A percentile compares a stretch with the other conserved stretches of the same genome.
phyloP scores from a whole-genome alignment of 2,113 vertebrate genomes.

The Cepphus grylle region DNA sequence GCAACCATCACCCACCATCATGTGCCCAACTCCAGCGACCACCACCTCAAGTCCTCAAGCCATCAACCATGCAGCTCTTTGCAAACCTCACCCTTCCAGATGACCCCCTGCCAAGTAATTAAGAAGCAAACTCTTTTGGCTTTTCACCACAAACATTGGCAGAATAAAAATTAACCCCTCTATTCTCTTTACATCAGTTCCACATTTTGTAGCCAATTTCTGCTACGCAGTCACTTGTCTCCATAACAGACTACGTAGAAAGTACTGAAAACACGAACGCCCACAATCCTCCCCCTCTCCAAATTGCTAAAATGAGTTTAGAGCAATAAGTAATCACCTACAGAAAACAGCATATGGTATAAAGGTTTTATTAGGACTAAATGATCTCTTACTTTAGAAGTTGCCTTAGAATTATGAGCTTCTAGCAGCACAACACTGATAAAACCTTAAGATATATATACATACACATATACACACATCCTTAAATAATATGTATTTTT shows the following conservation, averaged over 20 bases:
- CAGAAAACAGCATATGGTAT: not conserved
- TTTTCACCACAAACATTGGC: not conserved
- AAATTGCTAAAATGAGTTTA: not conserved
- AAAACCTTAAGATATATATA: not conserved
- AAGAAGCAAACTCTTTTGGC: not conserved
- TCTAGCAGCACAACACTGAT: not conserved
- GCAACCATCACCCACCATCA: rapidly evolving
- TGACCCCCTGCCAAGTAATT: not conserved
- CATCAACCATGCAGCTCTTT: not conserved
- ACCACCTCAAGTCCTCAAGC: not conserved
- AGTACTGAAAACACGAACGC: not conserved
- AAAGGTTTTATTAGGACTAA: not conserved
- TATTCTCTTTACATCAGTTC: not conserved
- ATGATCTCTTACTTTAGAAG: not conserved
- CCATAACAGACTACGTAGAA: rapidly evolving
- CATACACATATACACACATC: not conserved
- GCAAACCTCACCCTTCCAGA: not conserved
- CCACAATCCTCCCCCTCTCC: not conserved
- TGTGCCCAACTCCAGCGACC: rapidly evolving
- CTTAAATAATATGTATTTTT: not conserved
- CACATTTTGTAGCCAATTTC: not conserved
- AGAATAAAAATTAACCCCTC: not conserved
- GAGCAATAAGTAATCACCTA: not conserved
- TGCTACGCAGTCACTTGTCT: not conserved
- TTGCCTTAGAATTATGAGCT: not conserved